Evolutionary conservation across 2,797 vertebrate genomes (phyloP), one percentile per base, ranked within the genome.

Genomic region (Acropternis orthonyx): DNA sequence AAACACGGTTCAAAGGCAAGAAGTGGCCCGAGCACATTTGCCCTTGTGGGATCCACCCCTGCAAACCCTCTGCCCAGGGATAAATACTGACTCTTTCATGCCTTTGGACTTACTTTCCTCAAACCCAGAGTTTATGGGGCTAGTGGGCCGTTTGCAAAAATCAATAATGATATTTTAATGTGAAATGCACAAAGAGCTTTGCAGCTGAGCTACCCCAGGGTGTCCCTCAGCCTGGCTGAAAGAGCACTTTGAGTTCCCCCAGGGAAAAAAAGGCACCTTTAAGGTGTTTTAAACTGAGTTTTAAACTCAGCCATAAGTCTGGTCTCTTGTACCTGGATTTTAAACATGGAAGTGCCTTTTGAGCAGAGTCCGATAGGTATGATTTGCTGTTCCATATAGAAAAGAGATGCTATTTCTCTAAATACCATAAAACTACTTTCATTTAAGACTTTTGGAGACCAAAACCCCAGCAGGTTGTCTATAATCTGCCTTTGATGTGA

Each of bases 381-480:
- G 89, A 95, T 95, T 97, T 96, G 76, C 92, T 86, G 51, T 52
- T 94, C 73, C 41, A 1, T 12, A 7, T 3, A 69, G 69, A 89
- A 83, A 39, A 92, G 66, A 75, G 69, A 85, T n/a, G 94, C 79
- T 73, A 81, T 96, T 96, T 95, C 93, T 96, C 96, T 93, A 96
- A 97, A 94, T 83, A 93, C 87, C 71, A 21, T 27, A 11, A 91
- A 95, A 97, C 62, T 84, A 76, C 91, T 88, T 69, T 73, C 66
- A 71, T 92, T 94, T 93, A 72, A 86, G 91, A 73, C 91, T 94
- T 94, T 7, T 73, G 66, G 89, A 94, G 91, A 44, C 82, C 91
- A 84, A 96, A 93, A 88, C 76, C 89, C 22, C 95, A 95, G 96
- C 95, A 28, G 95, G 95, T 63, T 79, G 91, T 89, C 91, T 88